phyloP scores from a whole-genome alignment of 2,113 vertebrate species.

The Eurystomus gularis region DNA sequence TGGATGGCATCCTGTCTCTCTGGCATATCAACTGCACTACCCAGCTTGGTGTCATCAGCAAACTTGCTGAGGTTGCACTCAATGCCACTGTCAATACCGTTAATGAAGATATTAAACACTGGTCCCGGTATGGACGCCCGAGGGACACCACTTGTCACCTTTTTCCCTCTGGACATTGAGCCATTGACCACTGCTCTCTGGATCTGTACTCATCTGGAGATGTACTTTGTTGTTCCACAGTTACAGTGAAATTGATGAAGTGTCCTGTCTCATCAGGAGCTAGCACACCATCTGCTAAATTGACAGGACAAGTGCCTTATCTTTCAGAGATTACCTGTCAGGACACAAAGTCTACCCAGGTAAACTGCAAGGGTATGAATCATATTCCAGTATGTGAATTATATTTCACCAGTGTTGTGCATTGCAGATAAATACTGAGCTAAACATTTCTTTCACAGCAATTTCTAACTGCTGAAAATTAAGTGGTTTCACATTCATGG shows the following conservation, averaged over 20 bases:
- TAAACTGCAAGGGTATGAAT: neutral
- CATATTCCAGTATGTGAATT: neutral
- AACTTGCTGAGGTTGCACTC: too few relatives aligned
- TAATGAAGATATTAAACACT: too few relatives aligned
- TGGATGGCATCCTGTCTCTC: too few relatives aligned
- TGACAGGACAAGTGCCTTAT: neutral
- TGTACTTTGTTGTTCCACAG: neutral
- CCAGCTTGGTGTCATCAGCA: too few relatives aligned
- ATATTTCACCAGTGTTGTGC: neutral
- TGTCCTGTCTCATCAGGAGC: neutral
- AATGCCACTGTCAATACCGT: too few relatives aligned
- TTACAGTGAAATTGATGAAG: neutral
- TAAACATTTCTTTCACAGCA: neutral
- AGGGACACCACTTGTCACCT: too few relatives aligned
- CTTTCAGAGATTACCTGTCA: neutral
- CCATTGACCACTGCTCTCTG: too few relatives aligned
- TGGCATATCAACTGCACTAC: too few relatives aligned
- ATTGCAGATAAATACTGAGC: neutral
- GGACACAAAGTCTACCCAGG: neutral
- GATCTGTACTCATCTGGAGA: neutral
- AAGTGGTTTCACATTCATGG: neutral
- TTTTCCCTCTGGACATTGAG: too few relatives aligned
- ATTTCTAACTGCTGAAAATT: neutral
- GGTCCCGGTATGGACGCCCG: too few relatives aligned
- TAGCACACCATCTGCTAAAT: neutral